Base-by-base conservation (phyloP, 1,140 invertebrate genomes). In the Eriosoma lanigerum region DNA sequence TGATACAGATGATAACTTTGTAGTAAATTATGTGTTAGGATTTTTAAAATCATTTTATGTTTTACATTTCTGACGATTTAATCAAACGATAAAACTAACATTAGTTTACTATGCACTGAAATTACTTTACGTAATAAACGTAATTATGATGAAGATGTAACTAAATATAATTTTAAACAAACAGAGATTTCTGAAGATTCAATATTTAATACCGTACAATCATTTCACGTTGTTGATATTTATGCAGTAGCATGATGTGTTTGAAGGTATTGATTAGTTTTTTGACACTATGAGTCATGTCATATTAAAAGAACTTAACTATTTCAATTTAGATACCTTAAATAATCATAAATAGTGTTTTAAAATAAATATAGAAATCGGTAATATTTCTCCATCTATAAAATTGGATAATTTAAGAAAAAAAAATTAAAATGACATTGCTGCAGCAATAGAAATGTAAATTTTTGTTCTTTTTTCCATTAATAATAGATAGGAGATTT, bases 141-240 rank as follows among this genome's bases (percentile, higher is more conserved):
- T 52, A 75, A 75, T 54, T 75, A 75, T 75, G 72, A 52, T 17
- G 72, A 75, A 75, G 24, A 75, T 75, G 46, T 75, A n/a, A 10
- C 19, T 50, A 26, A 50, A 29, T n/a, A 29, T 75, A 17, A 75
- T 54, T 32, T 26, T 52, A n/a, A 19, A 32, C 19, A 52, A 52
- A 75, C 72, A 15, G 73, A 52, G 10, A 50, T 76, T 32, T 38
- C 0, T 54, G 73, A 76, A 56, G n/a, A 38, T 32, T 54, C 29
- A 32, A 56, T 76, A 52, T 76, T 76, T 54, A 52, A 76, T 76
- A 38, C 6, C 12, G 32, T 76, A 26, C 24, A 1, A 54, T 52
- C 19, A 24, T 76, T 76, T 17, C 73, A 76, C 58, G 21, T 76
- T 38, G n/a, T 56, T 54, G 21, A 54, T 2, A 76, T 58, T 56